Conservation (phyloP, 2,888 invertebrate species). For the Heliothis peltigera region DNA sequence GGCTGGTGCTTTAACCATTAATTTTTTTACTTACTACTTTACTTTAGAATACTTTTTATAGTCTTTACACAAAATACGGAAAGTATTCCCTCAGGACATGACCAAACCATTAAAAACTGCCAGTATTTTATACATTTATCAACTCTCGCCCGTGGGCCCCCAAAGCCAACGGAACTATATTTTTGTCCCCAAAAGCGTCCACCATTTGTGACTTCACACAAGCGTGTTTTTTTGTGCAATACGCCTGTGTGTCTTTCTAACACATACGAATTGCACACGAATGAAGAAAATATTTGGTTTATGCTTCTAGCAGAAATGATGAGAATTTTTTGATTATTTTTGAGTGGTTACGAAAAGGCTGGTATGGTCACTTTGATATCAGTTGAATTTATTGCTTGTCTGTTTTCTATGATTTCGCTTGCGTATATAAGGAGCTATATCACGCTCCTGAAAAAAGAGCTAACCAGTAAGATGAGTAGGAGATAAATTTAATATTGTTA, state of each 20-base stretch:
- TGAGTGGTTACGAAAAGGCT: background rate
- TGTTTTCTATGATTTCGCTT: no score
- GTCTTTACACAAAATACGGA: no score
- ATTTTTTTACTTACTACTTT: no score
- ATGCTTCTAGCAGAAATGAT: background rate
- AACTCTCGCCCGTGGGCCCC: conserved; percentile 33
- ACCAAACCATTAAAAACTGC: no score
- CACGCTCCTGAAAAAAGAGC: no score
- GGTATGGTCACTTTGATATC: background rate
- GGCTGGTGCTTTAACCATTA: no score
- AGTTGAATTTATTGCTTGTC: no score
- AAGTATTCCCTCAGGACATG: no score
- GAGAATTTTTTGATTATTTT: background rate
- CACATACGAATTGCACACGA: conserved; percentile 19
- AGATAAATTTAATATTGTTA: no score
- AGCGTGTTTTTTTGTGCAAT: conserved; percentile 33
- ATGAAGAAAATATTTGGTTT: conserved; percentile 15
- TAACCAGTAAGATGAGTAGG: no score
- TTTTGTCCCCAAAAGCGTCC: conserved; percentile 65
- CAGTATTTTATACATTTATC: background rate
- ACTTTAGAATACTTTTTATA: no score
- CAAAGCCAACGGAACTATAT: conserved; percentile 59
- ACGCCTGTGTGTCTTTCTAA: conserved; percentile 31
- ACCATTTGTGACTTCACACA: conserved; percentile 63
- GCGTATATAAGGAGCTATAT: no score